These are phyloP conservation scores for Petrocephalus sullivani DNA, from an alignment of 2,797 vertebrate genomes.

Conservation along the genomic window DNA sequence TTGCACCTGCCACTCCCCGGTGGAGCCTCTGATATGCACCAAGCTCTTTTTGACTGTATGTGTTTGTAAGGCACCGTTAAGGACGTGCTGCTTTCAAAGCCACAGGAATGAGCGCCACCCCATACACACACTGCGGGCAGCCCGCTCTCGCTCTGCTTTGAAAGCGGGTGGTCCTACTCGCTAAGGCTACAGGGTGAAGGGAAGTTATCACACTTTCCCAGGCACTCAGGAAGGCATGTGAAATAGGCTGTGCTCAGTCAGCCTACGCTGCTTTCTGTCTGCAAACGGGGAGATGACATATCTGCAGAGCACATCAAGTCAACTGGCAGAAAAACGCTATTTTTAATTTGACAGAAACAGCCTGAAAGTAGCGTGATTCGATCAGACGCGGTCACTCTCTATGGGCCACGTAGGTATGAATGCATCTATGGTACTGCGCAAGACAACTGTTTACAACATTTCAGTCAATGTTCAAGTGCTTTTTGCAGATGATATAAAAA, in stretches of 20 bases:
- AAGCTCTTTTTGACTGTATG: neutral
- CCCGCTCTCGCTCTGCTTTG: neutral
- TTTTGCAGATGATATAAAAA: conserved; percentile 17
- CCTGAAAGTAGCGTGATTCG: neutral
- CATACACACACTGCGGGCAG: neutral
- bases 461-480: conserved; percentile 42
- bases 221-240: neutral
- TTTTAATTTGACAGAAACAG: neutral
- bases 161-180: neutral
- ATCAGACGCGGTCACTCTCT: neutral
- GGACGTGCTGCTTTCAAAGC: neutral
- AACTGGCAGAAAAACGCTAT: neutral
- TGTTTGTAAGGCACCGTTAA: neutral
- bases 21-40: neutral
- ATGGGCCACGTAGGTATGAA: neutral
- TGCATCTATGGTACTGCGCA: conserved; percentile 41
- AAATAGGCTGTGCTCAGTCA: neutral
- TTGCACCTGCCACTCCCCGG: neutral
- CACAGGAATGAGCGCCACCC: neutral
- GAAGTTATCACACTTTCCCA: neutral
- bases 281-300: neutral
- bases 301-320: neutral
- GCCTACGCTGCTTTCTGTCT: neutral
- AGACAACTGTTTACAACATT: conserved; percentile 31
- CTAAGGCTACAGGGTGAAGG: neutral